These are phyloP conservation scores for Bufo bufo DNA, from an alignment of 2,113 vertebrate species.

Conservation along the genomic window DNA sequence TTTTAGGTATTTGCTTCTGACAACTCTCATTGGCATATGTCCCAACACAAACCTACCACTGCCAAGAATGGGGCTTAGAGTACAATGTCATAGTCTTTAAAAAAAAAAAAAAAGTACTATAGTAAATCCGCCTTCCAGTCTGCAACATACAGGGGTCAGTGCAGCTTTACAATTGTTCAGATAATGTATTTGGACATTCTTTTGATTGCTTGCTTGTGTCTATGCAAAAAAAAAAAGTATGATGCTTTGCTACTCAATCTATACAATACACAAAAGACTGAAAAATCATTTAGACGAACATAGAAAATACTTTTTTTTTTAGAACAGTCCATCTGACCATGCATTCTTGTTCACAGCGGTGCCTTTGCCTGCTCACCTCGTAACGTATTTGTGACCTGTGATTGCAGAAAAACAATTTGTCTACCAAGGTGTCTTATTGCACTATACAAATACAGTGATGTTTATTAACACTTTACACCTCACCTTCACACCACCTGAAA, in stretches of 20 bases:
- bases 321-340: neutral
- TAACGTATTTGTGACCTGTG: slow-evolving; percentile 25
- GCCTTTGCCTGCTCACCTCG: neutral
- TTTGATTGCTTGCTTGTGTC: neutral
- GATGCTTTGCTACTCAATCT: neutral
- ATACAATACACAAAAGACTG: neutral
- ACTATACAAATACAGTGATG: neutral
- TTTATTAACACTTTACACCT: neutral
- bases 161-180: neutral
- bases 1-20: neutral
- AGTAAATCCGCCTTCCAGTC: neutral
- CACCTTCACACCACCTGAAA: neutral
- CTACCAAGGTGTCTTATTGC: neutral
- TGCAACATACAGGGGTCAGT: neutral
- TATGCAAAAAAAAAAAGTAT: neutral
- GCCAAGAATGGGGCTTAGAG: slow-evolving; percentile 5
- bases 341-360: slow-evolving; percentile 20
- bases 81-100: neutral
- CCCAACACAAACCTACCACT: neutral
- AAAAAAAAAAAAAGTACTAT: neutral
- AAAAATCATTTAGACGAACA: neutral
- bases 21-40: neutral
- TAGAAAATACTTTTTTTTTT: neutral
- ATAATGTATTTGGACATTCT: neutral
- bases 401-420: slow-evolving; percentile 29